Evolutionary conservation across 2,797 vertebrate species (phyloP).

Genomic region (Micromesistius poutassou): DNA sequence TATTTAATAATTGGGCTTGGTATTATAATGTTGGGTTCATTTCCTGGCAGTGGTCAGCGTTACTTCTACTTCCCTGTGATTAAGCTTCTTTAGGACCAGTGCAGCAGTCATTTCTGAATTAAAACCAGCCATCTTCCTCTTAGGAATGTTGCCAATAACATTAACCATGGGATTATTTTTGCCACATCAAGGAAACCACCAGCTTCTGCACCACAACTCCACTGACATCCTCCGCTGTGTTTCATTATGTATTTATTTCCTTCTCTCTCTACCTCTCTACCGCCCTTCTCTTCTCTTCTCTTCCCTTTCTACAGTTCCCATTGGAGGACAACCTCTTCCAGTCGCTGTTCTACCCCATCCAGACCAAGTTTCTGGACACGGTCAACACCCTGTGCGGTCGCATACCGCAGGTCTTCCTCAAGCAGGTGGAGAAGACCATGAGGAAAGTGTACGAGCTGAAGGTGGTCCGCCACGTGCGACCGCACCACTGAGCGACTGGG

Average conservation of each 20-base stretch:
- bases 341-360: constrained; percentile 94
- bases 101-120: constrained; percentile 44
- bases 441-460: constrained; percentile 85
- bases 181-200: not conserved
- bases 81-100: constrained; percentile 57
- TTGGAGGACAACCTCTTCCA: constrained; percentile 98
- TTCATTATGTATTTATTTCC: not conserved
- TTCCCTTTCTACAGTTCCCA: constrained; percentile 82
- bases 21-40: constrained; percentile 51
- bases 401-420: constrained; percentile 97
- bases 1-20: constrained; percentile 50
- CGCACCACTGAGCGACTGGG: constrained; percentile 28
- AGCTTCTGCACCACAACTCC: constrained; percentile 12
- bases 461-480: constrained; percentile 75
- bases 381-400: constrained; percentile 96
- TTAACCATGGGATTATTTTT: constrained; percentile 40
- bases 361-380: constrained; percentile 93
- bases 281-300: constrained; percentile 59
- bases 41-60: constrained; percentile 32
- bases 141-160: constrained; percentile 30
- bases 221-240: constrained; percentile 23
- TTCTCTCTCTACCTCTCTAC: constrained; percentile 36
- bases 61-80: constrained; percentile 52
- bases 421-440: constrained; percentile 96
- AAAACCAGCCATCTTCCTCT: constrained; percentile 27